Conservation (phyloP, 2,888 invertebrate genomes). For the Cactoblastis cactorum region DNA sequence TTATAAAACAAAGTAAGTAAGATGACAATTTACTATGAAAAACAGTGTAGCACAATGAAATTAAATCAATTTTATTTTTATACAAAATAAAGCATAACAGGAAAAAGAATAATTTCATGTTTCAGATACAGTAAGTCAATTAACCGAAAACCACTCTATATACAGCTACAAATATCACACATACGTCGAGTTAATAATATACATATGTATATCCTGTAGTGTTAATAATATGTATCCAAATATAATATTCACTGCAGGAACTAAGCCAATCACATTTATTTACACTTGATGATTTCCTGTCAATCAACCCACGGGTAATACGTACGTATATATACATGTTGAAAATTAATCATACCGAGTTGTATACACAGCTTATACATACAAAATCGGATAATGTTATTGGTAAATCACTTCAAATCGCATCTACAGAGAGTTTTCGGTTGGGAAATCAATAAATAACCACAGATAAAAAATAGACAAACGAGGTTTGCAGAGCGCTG, state of each 20-base stretch:
- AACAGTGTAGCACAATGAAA: no score
- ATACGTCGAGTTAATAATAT: not conserved
- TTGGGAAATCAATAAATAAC: constrained; percentile 33
- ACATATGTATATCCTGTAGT: no score
- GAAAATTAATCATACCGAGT: constrained; percentile 3
- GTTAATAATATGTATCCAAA: not conserved
- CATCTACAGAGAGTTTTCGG: constrained; percentile 3
- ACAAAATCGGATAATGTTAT: constrained; percentile 1
- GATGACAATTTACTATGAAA: no score
- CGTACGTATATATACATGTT: not conserved
- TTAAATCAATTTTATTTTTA: no score
- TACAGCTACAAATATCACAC: no score
- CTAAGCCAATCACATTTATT: not conserved
- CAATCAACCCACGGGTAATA: not conserved
- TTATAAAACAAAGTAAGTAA: no score
- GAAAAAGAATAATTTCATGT: no score
- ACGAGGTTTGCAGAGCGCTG: constrained; percentile 17
- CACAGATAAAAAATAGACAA: constrained; percentile 36
- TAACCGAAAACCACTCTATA: no score
- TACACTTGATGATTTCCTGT: not conserved
- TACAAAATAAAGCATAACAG: no score
- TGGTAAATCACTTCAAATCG: constrained; percentile 6
- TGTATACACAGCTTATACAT: not conserved
- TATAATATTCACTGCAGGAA: not conserved
- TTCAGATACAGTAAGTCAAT: no score